Base-by-base conservation (phyloP, 92 coral and sea anemone genomes). In the Diadumene lineata region DNA sequence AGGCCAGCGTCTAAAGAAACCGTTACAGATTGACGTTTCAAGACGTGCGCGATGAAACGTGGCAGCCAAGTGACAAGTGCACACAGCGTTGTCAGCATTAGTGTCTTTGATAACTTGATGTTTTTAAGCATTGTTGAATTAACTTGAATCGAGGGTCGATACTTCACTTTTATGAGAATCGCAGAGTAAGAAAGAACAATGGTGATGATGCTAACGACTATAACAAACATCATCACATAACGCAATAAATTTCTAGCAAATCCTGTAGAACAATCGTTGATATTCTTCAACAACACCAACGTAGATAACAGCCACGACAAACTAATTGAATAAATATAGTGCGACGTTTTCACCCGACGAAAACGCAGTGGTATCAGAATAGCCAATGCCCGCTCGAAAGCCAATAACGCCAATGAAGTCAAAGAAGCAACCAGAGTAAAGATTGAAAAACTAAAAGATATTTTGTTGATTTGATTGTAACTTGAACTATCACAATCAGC, bases 321-420 rank as follows among this genome's bases (percentile, higher is more conserved):
- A 11, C 29, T 33, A 33, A 72, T 50, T 8, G 21, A 43, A 24
- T 2, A 16, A 43, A 34, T 22, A 16, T 72, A 72, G 50, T 33
- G 31, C 63, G 19, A n/a, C 22, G 23, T 72, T 1, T 34, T 11
- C 7, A 43, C 77, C 27, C 27, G 66, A 1, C 77, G 77, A 57
- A 56, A 53, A 19, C 77, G 77, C 8, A 72, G 31, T 3, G 77
- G 77, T 38, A 72, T 56, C 0, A 72, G 29, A 1, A 72, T 61
- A n/a, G 77, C 67, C 51, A 53, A 18, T n/a, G 77, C 77, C 32
- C 77, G 56, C 34, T 72, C 67, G 1, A 72, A 18, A 1, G 77
- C 62, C 62, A 72, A 25, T 46, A 72, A 6, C 27, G 66, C 77
- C 50, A 72, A 29, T 28, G 31, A 56, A 15, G 8, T 32, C 77